Evolutionary conservation across 2,888 invertebrate genomes (phyloP).

Genomic region (Pemphredon lugubris): DNA sequence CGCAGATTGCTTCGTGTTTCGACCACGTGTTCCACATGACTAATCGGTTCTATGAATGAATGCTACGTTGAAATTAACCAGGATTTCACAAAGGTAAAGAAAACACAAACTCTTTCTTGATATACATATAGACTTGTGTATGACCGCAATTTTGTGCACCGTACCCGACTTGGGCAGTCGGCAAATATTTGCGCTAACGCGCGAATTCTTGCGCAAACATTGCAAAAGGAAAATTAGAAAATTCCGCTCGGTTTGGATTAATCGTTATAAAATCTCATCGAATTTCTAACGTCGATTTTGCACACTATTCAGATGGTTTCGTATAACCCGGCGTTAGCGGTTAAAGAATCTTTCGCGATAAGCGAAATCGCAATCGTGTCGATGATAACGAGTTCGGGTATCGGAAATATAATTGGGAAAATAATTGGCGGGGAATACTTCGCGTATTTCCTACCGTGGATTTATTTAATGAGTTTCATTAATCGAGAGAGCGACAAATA

Average conservation of each 20-base stretch:
- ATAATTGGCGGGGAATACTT: neutral
- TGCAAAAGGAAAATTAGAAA: neutral
- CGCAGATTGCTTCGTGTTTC: conserved; percentile 58
- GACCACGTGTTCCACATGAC: conserved; percentile 76
- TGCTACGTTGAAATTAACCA: conserved; percentile 81
- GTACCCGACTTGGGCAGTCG: conserved; percentile 26
- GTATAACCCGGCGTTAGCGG: neutral
- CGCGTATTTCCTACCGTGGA: neutral
- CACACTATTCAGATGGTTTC: neutral
- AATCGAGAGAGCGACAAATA: conserved; percentile 13
- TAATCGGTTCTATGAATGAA: conserved; percentile 81
- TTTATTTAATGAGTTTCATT: conserved; percentile 41
- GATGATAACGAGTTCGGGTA: neutral
- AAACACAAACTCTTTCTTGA: conserved; percentile 78
- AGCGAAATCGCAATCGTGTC: too few relatives aligned
- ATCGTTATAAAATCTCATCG: neutral
- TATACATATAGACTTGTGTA: conserved; percentile 69
- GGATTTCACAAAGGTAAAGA: conserved; percentile 81
- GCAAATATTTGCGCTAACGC: conserved; percentile 31
- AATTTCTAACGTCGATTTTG: too few relatives aligned
- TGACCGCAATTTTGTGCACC: conserved; percentile 57
- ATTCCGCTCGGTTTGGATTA: neutral
- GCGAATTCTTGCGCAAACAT: neutral
- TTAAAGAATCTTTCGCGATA: neutral
- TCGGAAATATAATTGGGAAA: conserved; percentile 3